phyloP scores from a whole-genome alignment of 2,113 vertebrate genomes.

The Sander vitreus region DNA sequence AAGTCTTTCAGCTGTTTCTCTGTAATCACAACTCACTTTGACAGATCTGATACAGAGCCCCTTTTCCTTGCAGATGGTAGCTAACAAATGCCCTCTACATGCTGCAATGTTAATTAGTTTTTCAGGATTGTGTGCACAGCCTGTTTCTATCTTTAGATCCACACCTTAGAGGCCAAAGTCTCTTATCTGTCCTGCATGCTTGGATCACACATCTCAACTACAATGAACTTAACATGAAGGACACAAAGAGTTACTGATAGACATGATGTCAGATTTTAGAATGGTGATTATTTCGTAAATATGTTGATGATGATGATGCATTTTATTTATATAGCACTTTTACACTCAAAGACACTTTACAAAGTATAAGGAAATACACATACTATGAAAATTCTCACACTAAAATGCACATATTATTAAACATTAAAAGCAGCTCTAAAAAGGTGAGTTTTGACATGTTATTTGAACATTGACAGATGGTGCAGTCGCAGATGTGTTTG shows the following conservation, averaged over 20 bases:
- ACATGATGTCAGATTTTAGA: not conserved
- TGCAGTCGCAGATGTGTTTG: too few relatives aligned
- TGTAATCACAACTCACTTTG: not conserved
- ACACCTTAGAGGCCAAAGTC: constrained; percentile 28
- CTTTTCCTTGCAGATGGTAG: constrained; percentile 15
- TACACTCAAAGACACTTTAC: too few relatives aligned
- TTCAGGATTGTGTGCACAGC: constrained; percentile 34
- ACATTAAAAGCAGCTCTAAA: too few relatives aligned
- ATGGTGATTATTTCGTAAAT: constrained; percentile 1
- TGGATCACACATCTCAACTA: constrained; percentile 26
- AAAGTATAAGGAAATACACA: too few relatives aligned
- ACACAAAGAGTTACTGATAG: constrained; percentile 17
- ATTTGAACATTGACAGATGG: too few relatives aligned
- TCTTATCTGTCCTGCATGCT: constrained; percentile 25
- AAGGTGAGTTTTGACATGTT: too few relatives aligned
- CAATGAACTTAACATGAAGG: constrained; percentile 13
- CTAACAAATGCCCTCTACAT: constrained; percentile 24
- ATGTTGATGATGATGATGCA: too few relatives aligned
- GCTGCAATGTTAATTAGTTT: constrained; percentile 60
- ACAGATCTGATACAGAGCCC: not conserved
- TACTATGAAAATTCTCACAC: too few relatives aligned
- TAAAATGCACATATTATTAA: too few relatives aligned
- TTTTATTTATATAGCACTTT: too few relatives aligned
- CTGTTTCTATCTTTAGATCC: constrained; percentile 61
- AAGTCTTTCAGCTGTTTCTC: not conserved